Base-by-base conservation (phyloP, 2,888 invertebrate species). In the Rhingia rostrata region DNA sequence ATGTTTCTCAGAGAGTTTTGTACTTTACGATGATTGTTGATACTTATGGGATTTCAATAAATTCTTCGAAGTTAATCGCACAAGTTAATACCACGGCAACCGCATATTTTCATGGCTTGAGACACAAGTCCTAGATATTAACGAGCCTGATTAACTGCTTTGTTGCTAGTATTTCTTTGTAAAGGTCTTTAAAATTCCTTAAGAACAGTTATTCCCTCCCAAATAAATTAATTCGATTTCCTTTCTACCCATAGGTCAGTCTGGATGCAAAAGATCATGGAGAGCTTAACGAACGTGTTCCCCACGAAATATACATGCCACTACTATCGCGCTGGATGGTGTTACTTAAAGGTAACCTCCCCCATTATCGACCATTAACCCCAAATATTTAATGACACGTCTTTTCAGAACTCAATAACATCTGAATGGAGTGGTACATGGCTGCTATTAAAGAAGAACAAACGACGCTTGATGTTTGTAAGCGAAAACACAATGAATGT, bases 181-280 rank as follows among this genome's bases (percentile, higher is more conserved):
- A 22, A 22, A n/a, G n/a, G n/a, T n/a, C n/a, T n/a, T n/a, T n/a
- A n/a, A n/a, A n/a, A n/a, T n/a, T n/a, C n/a, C n/a, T n/a, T n/a
- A n/a, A n/a, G n/a, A n/a, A n/a, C 7, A 0, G 10, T 2, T 22
- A 3, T 10, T 30, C 10, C 14, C 4, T 49, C 6, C 22, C 22
- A 22, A 9, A 9, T 37, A 6, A 22, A 6, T 45, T 67, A 22
- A 54, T n/a, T 37, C 12, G 10, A 22, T 49, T 49, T 12, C 5
- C 7, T 60, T 53, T 56, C 45, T 89, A 91, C n/a, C 92, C 92
- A 80, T 88, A 93, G 88, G 88, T 90, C 93, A 67, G 90, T 94
- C 78, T 97, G 97, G 97, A 95, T 96, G 91, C 96, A 96, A 89
- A 95, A 95, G 89, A 92, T 97, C 30, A 93, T 95, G 0, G 96